Evolutionary conservation across 1,140 invertebrate genomes (phyloP).

Genomic region (Drosophila bifasciata): DNA sequence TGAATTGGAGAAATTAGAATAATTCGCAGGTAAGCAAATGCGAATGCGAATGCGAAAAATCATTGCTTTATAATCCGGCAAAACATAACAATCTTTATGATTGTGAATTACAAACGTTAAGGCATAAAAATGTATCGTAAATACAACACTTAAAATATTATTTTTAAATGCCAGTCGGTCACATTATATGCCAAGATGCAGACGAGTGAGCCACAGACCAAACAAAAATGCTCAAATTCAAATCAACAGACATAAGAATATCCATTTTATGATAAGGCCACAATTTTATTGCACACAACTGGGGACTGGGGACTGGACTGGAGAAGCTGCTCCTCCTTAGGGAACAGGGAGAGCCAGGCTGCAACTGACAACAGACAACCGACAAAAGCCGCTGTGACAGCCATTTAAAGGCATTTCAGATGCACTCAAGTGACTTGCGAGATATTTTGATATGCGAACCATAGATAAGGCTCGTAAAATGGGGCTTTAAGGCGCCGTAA

Average conservation of each 20-base stretch:
- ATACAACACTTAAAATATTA: constrained; percentile 51
- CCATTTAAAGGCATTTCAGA: constrained; percentile 48
- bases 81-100: constrained; percentile 50
- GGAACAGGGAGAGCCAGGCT: constrained; percentile 1
- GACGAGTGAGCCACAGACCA: constrained; percentile 20
- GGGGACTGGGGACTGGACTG: constrained; percentile 10
- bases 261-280: constrained; percentile 55
- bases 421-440: constrained; percentile 46
- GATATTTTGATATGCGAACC: constrained; percentile 31
- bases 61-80: constrained; percentile 15
- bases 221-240: constrained; percentile 32
- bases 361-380: constrained; percentile 48
- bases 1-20: constrained; percentile 33
- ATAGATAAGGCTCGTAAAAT: constrained; percentile 55
- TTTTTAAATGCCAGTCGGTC: constrained; percentile 29
- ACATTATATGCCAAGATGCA: constrained; percentile 8
- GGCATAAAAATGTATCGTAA: constrained; percentile 54
- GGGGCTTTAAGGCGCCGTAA: constrained; percentile 51
- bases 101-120: constrained; percentile 32
- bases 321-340: too few relatives aligned
- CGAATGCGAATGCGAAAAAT: constrained; percentile 6
- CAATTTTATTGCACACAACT: constrained; percentile 57
- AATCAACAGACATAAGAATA: constrained; percentile 51
- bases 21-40: constrained; percentile 18
- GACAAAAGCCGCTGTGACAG: constrained; percentile 34